Conservation (phyloP, 2,113 vertebrate genomes). For the Paramisgurnus dabryanus region DNA sequence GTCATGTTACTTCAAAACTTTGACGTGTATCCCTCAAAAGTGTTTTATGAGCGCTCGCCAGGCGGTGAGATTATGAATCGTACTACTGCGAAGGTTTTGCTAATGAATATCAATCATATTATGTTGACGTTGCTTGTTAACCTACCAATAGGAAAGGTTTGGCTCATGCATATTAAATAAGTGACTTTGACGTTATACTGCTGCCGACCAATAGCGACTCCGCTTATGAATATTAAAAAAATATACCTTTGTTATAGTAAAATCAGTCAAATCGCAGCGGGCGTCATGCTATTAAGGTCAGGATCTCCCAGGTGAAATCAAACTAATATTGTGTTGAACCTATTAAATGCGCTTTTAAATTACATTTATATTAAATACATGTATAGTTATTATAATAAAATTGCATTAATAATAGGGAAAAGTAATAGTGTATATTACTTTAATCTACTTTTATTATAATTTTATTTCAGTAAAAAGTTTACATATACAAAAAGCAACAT, state of each 20-base stretch:
- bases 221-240: neutral
- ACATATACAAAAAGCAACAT: no score
- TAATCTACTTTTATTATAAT: no score
- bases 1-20: neutral
- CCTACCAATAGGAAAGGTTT: neutral
- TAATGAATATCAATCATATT: slow-evolving; percentile 7
- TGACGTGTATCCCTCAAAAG: neutral
- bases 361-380: no score
- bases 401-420: no score
- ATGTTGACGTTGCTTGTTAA: neutral
- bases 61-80: neutral
- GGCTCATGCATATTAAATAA: neutral
- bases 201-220: neutral
- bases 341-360: neutral
- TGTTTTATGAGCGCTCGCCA: neutral
- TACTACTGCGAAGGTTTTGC: neutral
- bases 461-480: neutral
- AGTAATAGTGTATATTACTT: no score
- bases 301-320: neutral
- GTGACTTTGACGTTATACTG: neutral
- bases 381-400: no score
- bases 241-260: neutral
- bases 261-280: neutral
- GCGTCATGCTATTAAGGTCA: neutral
- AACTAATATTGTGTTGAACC: neutral